Conservation (phyloP, 2,888 invertebrate species). For the Meghimatium bilineatum region DNA sequence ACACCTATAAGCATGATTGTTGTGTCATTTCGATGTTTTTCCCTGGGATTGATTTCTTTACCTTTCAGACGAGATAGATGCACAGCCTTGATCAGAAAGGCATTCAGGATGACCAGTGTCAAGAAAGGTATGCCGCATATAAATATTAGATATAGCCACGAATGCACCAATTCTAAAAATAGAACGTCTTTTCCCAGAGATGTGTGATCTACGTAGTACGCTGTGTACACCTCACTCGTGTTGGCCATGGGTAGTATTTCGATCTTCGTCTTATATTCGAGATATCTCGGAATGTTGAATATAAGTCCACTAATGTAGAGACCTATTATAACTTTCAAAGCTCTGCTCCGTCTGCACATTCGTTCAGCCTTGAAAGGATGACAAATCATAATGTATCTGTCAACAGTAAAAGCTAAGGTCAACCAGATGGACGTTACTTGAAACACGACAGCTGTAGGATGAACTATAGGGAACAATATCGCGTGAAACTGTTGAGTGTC, state of each 20-base stretch:
- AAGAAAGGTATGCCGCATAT: constrained; percentile 76
- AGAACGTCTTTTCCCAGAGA: constrained; percentile 63
- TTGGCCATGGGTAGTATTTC: constrained; percentile 52
- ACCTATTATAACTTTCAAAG: constrained; percentile 68
- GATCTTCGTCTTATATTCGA: constrained; percentile 70
- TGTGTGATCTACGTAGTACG: constrained; percentile 62
- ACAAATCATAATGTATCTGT: constrained; percentile 77
- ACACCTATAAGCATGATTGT: constrained; percentile 77
- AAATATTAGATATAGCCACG: constrained; percentile 74
- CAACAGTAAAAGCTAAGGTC: constrained; percentile 75
- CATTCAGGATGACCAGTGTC: constrained; percentile 73
- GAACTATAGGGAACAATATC: constrained; percentile 73
- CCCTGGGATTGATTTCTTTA: constrained; percentile 71
- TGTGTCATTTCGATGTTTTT: constrained; percentile 75
- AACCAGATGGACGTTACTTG: constrained; percentile 76
- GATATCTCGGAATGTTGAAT: constrained; percentile 73
- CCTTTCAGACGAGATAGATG: constrained; percentile 71
- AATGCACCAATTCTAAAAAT: constrained; percentile 73
- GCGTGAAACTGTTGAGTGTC: constrained; percentile 52
- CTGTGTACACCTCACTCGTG: constrained; percentile 45
- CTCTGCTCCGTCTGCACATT: constrained; percentile 71
- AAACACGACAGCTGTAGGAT: constrained; percentile 73
- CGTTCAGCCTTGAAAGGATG: constrained; percentile 75
- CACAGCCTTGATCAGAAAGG: constrained; percentile 74
- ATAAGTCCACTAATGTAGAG: constrained; percentile 67